Base-by-base conservation (phyloP, 2,888 invertebrate species). In the Eulithis testata region DNA sequence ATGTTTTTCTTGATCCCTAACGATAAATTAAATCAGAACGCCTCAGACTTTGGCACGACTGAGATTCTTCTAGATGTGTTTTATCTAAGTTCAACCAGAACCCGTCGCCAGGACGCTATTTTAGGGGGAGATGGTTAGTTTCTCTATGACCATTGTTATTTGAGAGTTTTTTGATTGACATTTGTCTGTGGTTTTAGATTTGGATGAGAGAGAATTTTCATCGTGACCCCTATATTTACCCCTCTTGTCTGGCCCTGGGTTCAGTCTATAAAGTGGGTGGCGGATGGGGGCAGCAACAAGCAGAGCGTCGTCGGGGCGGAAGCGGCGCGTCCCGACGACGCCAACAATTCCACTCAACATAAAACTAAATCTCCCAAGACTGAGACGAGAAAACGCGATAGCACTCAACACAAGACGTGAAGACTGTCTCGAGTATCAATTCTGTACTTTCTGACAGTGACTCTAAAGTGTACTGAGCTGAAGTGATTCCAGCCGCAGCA, bases 301-400 rank as follows among this genome's bases (percentile, higher is more conserved):
- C 80, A 77, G 73, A 76, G 76, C 78, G 82, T 70, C 78, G 82
- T 70, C 83, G 83, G 81, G 85, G 82, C 83, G 81, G 78, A 73
- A 78, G 76, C 79, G 88, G 81, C 88, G 88, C 90, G 90, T 79
- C 90, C 77, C 81, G 78, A 75, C 84, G 90, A 79, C 91, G 89
- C 89, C 89, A 81, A 73, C 82, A 80, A 84, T 84, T 84, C 86
- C 84, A 87, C 89, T 89, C 86, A 77, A 88, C 87, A 86, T 86
- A 87, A 87, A 87, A 87, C 86, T 87, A 87, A 87, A 86, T 83
- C 86, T 84, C 77, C 79, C 75, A 79, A 82, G 79, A 83, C 74
- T 73, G 72, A 76, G 75, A 80, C 78, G 76, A 83, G 82, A 80
- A 80, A 84, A 81, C 78, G 80, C 81, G 82, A 84, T 83, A 84